phyloP scores from a whole-genome alignment of 2,888 invertebrate species.

The Eulithis testata region DNA sequence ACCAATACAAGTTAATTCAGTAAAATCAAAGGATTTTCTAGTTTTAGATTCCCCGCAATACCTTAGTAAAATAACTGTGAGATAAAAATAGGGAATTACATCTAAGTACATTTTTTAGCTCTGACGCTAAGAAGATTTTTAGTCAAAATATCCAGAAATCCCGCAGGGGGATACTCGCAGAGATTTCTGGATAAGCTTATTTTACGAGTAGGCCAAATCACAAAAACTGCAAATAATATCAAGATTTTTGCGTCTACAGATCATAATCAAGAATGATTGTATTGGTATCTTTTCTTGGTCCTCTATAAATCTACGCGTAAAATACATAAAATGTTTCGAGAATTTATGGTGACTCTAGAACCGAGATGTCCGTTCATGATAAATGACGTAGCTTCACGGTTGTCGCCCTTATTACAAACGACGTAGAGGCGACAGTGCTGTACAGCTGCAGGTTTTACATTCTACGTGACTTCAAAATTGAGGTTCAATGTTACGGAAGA shows the following conservation, averaged over 20 bases:
- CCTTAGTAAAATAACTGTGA: too few species aligned
- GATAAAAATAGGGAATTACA: too few species aligned
- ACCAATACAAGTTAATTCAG: too few species aligned
- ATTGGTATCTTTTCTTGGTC: slow-evolving; percentile 1
- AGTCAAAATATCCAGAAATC: too few species aligned
- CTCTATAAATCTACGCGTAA: slow-evolving; percentile 3
- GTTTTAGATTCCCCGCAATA: too few species aligned
- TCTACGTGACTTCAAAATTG: slow-evolving; percentile 17
- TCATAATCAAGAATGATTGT: neutral
- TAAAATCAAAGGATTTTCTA: too few species aligned
- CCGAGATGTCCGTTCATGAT: slow-evolving; percentile 29
- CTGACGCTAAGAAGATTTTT: too few species aligned
- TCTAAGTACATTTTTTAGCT: too few species aligned
- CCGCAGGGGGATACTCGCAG: too few species aligned
- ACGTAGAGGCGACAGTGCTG: slow-evolving; percentile 17
- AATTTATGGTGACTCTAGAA: slow-evolving; percentile 22
- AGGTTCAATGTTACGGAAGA: slow-evolving; percentile 28
- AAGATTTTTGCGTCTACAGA: neutral
- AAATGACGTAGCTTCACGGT: slow-evolving; percentile 13
- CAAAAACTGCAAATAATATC: too few species aligned
- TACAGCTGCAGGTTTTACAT: slow-evolving; percentile 7
- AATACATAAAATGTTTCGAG: slow-evolving; percentile 9
- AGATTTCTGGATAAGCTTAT: too few species aligned
- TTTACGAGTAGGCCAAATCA: too few species aligned
- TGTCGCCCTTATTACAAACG: slow-evolving; percentile 20